A percentile compares a stretch with the other conserved stretches of the same genome.
These are phyloP conservation scores for Phyto melanocephala DNA, from an alignment of 2,888 invertebrate species.

Conservation along the genomic window DNA sequence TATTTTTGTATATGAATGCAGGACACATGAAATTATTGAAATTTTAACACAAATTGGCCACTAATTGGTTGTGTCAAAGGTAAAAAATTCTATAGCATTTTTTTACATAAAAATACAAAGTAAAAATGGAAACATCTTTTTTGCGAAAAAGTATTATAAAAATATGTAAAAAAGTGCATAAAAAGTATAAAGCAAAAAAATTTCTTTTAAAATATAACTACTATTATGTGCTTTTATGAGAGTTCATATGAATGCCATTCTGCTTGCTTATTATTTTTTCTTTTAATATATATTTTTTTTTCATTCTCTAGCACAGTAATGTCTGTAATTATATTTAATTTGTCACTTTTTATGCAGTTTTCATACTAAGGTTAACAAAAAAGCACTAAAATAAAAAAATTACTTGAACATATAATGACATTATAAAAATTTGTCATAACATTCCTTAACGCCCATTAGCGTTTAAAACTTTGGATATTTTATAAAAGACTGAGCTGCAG, in stretches of 20 bases:
- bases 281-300: background rate
- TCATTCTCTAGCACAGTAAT: background rate
- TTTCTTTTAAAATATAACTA: constrained; percentile 8
- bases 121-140: background rate
- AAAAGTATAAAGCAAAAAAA: background rate
- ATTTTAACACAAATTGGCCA: constrained; percentile 40
- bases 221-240: constrained; percentile 28
- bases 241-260: constrained; percentile 19
- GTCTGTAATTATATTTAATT: constrained; percentile 62
- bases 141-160: background rate
- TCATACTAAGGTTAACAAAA: constrained; percentile 8
- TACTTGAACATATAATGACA: constrained; percentile 39
- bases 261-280: background rate
- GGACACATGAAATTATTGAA: constrained; percentile 17
- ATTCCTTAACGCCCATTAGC: constrained; percentile 57
- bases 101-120: background rate
- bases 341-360: constrained; percentile 62
- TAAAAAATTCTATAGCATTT: background rate
- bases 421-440: constrained; percentile 57
- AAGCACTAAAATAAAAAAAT: constrained; percentile 1
- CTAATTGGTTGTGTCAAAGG: constrained; percentile 51
- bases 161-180: background rate
- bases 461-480: constrained; percentile 42
- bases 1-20: constrained; percentile 19
- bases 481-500: background rate